Percentiles rank a stretch among this genome's conserved stretches.
Evolutionary conservation across 2,888 invertebrate species (phyloP).

Genomic region (Nasonovia ribisnigri): DNA sequence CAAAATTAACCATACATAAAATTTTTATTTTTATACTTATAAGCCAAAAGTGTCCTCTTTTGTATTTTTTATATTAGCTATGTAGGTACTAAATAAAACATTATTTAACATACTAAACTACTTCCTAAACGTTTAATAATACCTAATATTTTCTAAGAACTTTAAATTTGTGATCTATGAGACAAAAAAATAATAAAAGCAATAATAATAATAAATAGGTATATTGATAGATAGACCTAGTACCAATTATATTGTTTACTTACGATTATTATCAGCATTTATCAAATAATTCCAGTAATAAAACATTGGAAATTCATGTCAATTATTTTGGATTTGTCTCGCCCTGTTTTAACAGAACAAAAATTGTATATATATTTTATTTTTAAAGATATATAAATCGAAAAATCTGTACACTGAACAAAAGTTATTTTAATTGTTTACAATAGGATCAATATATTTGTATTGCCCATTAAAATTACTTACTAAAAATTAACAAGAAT

Average conservation of each 20-base stretch:
- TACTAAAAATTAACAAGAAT: neutral
- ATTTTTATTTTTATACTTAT: neutral
- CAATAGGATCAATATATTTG: neutral
- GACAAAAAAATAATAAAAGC: neutral
- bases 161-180: neutral
- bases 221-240: neutral
- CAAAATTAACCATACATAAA: neutral
- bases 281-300: neutral
- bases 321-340: neutral
- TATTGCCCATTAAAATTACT: neutral
- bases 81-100: neutral
- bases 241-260: neutral
- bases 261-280: conserved; percentile 26
- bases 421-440: neutral
- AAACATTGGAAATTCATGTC: neutral
- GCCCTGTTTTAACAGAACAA: neutral
- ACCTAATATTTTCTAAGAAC: neutral
- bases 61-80: neutral
- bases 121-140: neutral
- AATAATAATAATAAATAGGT: neutral
- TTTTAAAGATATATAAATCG: neutral
- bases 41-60: neutral
- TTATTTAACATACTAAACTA: neutral
- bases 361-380: neutral
- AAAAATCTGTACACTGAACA: neutral